Evolutionary conservation across 2,797 vertebrate species (phyloP).

Genomic region (Lepilemur ruficaudatus): DNA sequence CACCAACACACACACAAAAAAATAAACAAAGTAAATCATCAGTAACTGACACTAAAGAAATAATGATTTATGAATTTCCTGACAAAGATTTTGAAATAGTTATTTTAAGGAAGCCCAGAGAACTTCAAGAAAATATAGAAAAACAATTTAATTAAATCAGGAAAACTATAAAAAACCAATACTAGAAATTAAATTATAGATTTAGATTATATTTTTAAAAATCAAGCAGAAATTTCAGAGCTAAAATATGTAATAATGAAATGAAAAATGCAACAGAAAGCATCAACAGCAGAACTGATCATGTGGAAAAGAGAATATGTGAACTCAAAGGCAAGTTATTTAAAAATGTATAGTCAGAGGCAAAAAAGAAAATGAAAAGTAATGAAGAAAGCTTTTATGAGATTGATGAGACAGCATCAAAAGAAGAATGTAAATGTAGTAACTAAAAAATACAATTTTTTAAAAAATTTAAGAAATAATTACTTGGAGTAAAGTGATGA

Average conservation of each 20-base stretch:
- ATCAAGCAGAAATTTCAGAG: not conserved
- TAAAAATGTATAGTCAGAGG: not conserved
- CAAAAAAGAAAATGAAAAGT: not conserved
- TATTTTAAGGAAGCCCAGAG: not conserved
- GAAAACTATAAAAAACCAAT: not conserved
- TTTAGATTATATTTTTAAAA: no score
- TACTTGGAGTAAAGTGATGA: not conserved
- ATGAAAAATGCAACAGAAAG: not conserved
- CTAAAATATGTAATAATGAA: not conserved
- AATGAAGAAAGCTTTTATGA: not conserved
- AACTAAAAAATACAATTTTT: no score
- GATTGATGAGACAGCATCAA: not conserved
- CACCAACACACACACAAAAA: not conserved
- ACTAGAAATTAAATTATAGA: not conserved
- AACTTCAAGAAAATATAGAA: not conserved
- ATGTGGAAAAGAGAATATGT: not conserved
- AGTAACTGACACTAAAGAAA: not conserved
- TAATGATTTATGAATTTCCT: not conserved
- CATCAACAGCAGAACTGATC: not conserved
- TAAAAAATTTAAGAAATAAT: not conserved
- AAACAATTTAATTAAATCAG: not conserved
- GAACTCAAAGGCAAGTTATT: not conserved
- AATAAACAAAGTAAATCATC: not conserved
- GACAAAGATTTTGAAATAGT: not conserved
- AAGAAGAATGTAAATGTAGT: not conserved